Base-by-base conservation (phyloP, 2,888 invertebrate genomes). In the Sarcophaga carnaria region DNA sequence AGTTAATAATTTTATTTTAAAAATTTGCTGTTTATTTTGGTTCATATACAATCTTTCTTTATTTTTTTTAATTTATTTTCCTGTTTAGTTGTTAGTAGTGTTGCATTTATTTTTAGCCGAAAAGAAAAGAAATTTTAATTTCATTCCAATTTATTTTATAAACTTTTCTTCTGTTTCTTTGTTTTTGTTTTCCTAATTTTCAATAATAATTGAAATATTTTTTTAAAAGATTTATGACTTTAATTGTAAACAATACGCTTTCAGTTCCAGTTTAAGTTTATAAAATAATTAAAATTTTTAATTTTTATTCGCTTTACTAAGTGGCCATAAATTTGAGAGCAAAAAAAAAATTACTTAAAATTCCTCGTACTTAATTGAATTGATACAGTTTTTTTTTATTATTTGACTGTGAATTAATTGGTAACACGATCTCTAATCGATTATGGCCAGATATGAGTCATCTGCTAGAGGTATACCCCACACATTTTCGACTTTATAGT, bases 161-260 rank as follows among this genome's bases (percentile, higher is more conserved):
- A 54, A 54, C 2, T 54, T 54, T 54, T 37, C 27, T 54, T 37
- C 27, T 37, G 0, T 71, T 71, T 64, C 25, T 63, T 79, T 64
- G 17, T 20, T 49, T 14, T 60, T 60, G 11, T 47, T 72, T 45
- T 63, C 22, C 22, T 45, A 62, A 62, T 47, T 62, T 74, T 63
- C 62, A 62, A 25, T 74, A 63, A 22, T 47, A 63, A 74, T 74
- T 74, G 14, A 60, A 74, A 74, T 74, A 74, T 22, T 63, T 74
- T 74, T 62, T 37, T 62, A n/a, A 45, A 60, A 60, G 20, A 72
- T 72, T 72, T 60, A 60, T 72, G 60, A 11, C 11, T 72, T 72
- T 62, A 60, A 60, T 45, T 60, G 37, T 60, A 72, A 72, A 71
- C 27, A 71, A 71, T 64, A 69, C 22, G 14, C 14, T 14, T 54